Conservation (phyloP, 2,888 invertebrate genomes). For the Barypeithes pellucidus region DNA sequence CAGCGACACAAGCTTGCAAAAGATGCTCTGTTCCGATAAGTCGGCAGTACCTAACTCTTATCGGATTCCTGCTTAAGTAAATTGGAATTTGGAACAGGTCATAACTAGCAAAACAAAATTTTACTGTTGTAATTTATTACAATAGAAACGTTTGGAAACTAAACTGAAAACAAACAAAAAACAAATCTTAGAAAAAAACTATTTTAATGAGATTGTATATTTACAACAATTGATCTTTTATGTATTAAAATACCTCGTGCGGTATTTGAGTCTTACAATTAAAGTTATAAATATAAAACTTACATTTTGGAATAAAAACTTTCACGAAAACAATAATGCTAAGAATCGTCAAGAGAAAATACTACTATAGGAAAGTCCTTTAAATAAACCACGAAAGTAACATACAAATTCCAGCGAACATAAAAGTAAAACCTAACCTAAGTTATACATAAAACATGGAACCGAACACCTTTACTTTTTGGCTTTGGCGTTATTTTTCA, state of each 20-base stretch:
- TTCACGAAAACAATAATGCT: conserved; percentile 32
- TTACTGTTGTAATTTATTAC: conserved; percentile 42
- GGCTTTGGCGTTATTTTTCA: conserved; percentile 75
- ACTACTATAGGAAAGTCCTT: conserved; percentile 22
- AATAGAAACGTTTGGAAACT: conserved; percentile 26
- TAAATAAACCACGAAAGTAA: conserved; percentile 47
- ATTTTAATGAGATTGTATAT: conserved; percentile 69
- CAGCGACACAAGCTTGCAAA: too few relatives aligned
- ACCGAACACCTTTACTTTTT: conserved; percentile 74
- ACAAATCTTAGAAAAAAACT: conserved; percentile 63
- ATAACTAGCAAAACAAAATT: conserved; percentile 28
- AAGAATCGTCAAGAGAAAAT: conserved; percentile 22
- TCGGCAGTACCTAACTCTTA: too few relatives aligned
- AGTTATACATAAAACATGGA: conserved; percentile 39
- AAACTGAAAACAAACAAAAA: conserved; percentile 44
- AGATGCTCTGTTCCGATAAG: too few relatives aligned
- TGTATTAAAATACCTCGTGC: conserved; percentile 63
- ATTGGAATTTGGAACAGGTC: conserved; percentile 4
- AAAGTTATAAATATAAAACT: conserved; percentile 44
- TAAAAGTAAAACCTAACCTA: conserved; percentile 50
- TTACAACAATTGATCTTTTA: conserved; percentile 64
- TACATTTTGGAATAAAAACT: conserved; percentile 36
- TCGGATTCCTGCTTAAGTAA: background rate
- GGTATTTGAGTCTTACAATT: conserved; percentile 38
- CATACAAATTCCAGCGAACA: conserved; percentile 47